phyloP scores from a whole-genome alignment of 2,113 vertebrate genomes.

The Actinemys pallida region DNA sequence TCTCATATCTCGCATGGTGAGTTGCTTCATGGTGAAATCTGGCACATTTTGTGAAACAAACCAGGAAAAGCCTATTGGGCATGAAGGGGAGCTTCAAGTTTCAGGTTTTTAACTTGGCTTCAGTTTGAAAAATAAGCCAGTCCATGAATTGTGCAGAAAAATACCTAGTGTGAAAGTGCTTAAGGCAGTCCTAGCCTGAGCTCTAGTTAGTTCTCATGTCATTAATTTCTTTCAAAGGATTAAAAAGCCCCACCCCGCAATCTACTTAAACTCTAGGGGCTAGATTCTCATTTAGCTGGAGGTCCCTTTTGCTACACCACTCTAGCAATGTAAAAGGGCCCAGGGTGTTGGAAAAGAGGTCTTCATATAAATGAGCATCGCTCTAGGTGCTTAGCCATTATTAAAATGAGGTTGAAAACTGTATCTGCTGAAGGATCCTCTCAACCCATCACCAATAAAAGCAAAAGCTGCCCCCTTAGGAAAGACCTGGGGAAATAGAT shows the following conservation, averaged over 20 bases:
- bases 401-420: not conserved
- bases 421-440: not conserved
- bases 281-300: not conserved
- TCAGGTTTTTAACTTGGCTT: rapidly evolving
- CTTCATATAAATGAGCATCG: not conserved
- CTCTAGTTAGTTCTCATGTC: not conserved
- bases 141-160: not conserved
- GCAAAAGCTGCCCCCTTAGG: not conserved
- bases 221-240: too few relatives aligned
- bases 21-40: not conserved
- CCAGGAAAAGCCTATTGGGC: rapidly evolving
- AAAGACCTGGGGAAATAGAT: not conserved
- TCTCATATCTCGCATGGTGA: not conserved
- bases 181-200: not conserved
- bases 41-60: not conserved
- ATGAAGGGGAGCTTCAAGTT: rapidly evolving
- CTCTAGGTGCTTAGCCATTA: not conserved
- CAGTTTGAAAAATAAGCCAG: not conserved
- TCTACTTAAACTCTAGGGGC: too few relatives aligned
- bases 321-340: not conserved
- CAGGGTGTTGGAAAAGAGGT: not conserved
- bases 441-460: not conserved
- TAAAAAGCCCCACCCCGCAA: not conserved
- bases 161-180: not conserved
- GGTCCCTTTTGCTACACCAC: not conserved